phyloP scores from a whole-genome alignment of 2,888 invertebrate species.

The Melinaea menophilus region DNA sequence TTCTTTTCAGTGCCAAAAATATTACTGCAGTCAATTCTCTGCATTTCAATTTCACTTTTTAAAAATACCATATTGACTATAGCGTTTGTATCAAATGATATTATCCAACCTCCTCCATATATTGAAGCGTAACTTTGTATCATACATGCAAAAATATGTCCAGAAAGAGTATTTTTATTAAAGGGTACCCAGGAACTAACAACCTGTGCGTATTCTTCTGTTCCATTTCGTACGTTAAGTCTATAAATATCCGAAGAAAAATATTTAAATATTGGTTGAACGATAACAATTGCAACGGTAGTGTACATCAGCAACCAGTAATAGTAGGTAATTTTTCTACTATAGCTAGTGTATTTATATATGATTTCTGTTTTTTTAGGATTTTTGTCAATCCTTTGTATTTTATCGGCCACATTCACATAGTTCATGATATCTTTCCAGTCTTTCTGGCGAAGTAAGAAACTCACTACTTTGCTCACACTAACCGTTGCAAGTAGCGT shows the following conservation, averaged over 20 bases:
- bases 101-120: slow-evolving; percentile 67
- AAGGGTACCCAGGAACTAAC: slow-evolving; percentile 70
- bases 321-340: slow-evolving; percentile 56
- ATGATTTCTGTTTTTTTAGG: slow-evolving; percentile 42
- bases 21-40: slow-evolving; percentile 49
- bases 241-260: slow-evolving; percentile 48
- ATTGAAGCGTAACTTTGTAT: slow-evolving; percentile 60
- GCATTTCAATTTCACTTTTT: slow-evolving; percentile 54
- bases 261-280: slow-evolving; percentile 56
- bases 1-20: slow-evolving; percentile 47
- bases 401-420: slow-evolving; percentile 52
- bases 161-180: slow-evolving; percentile 48
- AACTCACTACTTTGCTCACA: slow-evolving; percentile 54
- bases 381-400: slow-evolving; percentile 42
- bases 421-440: slow-evolving; percentile 61
- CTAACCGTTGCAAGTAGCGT: slow-evolving; percentile 62
- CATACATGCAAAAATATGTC: slow-evolving; percentile 51
- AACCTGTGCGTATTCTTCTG: slow-evolving; percentile 52
- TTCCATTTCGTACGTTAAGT: slow-evolving; percentile 49
- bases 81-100: slow-evolving; percentile 62
- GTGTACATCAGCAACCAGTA: slow-evolving; percentile 64
- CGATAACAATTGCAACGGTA: slow-evolving; percentile 54
- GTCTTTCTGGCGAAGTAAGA: slow-evolving; percentile 53
- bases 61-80: slow-evolving; percentile 69
- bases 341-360: slow-evolving; percentile 49